A percentile compares a stretch with the other conserved stretches of the same genome.
Evolutionary conservation across 2,888 invertebrate species (phyloP).

Genomic region (Chrysodeixis includens): DNA sequence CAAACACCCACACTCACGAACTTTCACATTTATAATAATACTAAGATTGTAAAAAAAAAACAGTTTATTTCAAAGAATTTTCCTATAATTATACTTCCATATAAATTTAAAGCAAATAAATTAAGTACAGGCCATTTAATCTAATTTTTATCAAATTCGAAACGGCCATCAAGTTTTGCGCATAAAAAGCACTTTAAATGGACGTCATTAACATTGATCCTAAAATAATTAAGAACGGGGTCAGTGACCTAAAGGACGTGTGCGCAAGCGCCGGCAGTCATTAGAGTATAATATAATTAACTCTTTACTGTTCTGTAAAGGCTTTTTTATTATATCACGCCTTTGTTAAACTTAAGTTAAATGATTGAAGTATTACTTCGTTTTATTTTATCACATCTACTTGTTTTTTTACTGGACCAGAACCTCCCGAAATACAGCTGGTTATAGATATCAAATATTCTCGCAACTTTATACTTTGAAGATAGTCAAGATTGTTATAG

Average conservation of each 20-base stretch:
- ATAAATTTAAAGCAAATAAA: neutral
- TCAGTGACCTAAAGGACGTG: slow-evolving; percentile 4
- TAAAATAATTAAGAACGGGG: neutral
- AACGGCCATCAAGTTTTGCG: neutral
- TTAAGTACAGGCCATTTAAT: neutral
- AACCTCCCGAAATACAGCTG: too few species aligned
- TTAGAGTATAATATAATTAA: neutral
- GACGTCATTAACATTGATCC: slow-evolving; percentile 1
- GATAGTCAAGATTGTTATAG: too few species aligned
- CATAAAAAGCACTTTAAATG: slow-evolving; percentile 2
- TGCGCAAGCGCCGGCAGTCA: neutral
- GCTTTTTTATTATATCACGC: neutral
- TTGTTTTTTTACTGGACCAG: too few species aligned
- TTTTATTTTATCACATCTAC: too few species aligned
- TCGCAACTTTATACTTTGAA: too few species aligned
- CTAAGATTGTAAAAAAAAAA: too few species aligned
- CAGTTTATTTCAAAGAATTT: too few species aligned
- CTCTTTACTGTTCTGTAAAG: neutral
- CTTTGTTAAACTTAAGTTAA: neutral
- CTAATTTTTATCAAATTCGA: neutral
- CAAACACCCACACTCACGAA: too few species aligned
- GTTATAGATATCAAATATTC: too few species aligned
- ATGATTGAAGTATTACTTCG: too few species aligned
- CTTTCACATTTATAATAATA: too few species aligned
- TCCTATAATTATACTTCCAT: neutral